Evolutionary conservation across 2,113 vertebrate genomes (phyloP).

Genomic region (Mesitornis unicolor): DNA sequence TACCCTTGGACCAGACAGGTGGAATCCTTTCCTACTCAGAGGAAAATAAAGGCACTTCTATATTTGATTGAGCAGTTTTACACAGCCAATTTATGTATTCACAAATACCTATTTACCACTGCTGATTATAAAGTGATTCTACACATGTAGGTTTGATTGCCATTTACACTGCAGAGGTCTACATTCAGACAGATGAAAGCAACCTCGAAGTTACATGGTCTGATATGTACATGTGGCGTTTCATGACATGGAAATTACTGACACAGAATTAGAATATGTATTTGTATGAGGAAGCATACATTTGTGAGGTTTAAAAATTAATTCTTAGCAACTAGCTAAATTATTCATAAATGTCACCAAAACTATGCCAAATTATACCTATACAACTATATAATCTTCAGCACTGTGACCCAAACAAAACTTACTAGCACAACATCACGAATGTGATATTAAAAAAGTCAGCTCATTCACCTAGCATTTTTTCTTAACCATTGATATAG

Average conservation of each 20-base stretch:
- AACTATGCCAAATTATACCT: background rate
- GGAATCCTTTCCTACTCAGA: background rate
- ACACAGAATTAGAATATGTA: background rate
- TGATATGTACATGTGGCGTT: accelerated
- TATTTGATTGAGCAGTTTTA: background rate
- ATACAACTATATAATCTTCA: background rate
- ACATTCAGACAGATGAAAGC: background rate
- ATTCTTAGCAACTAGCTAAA: background rate
- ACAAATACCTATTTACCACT: background rate
- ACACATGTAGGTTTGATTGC: accelerated
- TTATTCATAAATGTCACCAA: background rate
- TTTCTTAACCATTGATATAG: background rate
- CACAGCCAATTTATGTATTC: background rate
- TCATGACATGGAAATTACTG: background rate
- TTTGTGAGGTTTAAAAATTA: background rate
- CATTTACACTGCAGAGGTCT: background rate
- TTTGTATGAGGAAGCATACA: background rate
- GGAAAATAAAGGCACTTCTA: background rate
- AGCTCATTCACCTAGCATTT: background rate
- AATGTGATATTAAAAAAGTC: background rate
- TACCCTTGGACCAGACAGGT: background rate
- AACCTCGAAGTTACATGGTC: accelerated
- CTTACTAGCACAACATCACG: background rate
- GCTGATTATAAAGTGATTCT: background rate
- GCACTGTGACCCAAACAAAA: background rate